Evolutionary conservation across 2,113 vertebrate species (phyloP).

Genomic region (Rhinoderma darwinii): DNA sequence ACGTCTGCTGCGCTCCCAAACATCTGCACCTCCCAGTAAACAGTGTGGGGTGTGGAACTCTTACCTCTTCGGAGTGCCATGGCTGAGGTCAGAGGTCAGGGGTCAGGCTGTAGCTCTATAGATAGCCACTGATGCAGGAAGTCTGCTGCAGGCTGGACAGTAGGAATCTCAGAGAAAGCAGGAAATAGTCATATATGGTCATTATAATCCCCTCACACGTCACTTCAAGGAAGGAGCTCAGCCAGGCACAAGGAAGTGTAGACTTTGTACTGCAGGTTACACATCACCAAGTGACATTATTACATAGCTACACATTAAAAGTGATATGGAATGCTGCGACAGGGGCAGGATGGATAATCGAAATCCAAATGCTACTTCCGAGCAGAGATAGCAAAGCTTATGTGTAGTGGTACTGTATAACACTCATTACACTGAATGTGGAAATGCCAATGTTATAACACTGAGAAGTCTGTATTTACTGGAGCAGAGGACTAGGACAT

Average conservation of each 20-base stretch:
- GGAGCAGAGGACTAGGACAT: not conserved
- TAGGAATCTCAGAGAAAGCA: conserved; percentile 53
- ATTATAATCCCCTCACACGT: conserved; percentile 61
- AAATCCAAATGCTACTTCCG: not conserved
- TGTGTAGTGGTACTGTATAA: too few species aligned
- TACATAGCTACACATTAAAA: not conserved
- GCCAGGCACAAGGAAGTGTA: conserved; percentile 61
- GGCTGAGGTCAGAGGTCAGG: conserved; percentile 36
- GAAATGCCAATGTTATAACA: not conserved
- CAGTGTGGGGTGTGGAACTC: not conserved
- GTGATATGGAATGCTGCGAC: not conserved
- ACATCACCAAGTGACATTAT: not conserved
- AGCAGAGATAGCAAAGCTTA: not conserved
- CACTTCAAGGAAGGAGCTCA: conserved; percentile 66
- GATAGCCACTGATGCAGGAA: not conserved
- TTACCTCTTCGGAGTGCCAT: conserved; percentile 69
- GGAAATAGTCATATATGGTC: conserved; percentile 68
- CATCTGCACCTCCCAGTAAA: not conserved
- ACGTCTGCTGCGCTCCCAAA: not conserved
- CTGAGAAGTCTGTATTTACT: not conserved
- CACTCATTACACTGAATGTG: too few species aligned
- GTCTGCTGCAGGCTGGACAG: not conserved
- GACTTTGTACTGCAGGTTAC: conserved; percentile 39
- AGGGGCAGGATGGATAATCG: not conserved
- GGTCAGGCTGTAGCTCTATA: conserved; percentile 7